phyloP scores from a whole-genome alignment of 2,888 invertebrate genomes.

The Leptura quadrifasciata region DNA sequence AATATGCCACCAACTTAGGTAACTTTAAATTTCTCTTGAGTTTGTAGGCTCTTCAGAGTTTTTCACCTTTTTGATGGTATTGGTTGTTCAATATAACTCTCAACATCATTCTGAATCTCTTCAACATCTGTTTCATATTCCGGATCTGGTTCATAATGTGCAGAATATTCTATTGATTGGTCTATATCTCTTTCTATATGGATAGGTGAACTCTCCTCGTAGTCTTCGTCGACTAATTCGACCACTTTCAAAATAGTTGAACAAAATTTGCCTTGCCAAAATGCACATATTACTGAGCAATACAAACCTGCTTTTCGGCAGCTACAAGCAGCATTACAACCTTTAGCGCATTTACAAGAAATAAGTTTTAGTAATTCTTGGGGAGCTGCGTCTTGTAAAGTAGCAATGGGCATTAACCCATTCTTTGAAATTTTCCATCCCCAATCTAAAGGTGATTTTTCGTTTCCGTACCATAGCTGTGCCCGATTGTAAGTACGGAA shows the following conservation, averaged over 20 bases:
- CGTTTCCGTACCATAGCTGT: too few species aligned
- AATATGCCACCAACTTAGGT: too few species aligned
- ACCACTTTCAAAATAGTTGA: background rate
- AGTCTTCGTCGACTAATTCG: background rate
- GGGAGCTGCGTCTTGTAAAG: too few species aligned
- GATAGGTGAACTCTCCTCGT: background rate
- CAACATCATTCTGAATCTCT: background rate
- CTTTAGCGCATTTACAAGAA: too few species aligned
- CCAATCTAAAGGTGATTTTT: too few species aligned
- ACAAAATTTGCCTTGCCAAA: slow-evolving; percentile 1
- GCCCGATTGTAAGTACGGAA: too few species aligned
- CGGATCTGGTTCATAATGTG: background rate
- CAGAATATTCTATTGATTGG: background rate
- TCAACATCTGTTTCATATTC: background rate
- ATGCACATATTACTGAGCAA: slow-evolving; percentile 1
- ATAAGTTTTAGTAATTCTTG: too few species aligned
- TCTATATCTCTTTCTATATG: too few species aligned
- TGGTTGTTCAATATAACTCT: background rate
- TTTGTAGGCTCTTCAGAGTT: background rate
- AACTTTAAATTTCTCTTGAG: background rate
- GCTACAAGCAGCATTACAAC: too few species aligned
- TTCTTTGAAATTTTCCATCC: too few species aligned
- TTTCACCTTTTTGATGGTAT: background rate
- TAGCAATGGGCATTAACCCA: too few species aligned
- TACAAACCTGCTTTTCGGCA: background rate